Conservation (phyloP, 1,140 invertebrate genomes). For the Sarcophaga peregrina region DNA sequence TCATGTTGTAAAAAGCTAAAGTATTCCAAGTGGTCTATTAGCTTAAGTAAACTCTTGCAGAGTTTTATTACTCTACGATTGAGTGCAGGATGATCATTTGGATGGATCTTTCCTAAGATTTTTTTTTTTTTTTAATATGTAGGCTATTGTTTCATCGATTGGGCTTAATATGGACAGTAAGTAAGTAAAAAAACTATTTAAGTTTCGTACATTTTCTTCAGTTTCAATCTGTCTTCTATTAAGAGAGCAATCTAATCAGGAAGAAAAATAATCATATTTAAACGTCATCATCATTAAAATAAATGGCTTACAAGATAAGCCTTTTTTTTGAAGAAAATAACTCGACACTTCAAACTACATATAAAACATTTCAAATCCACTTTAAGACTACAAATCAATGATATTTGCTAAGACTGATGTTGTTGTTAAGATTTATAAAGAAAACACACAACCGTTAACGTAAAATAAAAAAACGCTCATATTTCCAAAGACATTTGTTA, state of each 20-base stretch:
- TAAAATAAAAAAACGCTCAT: neutral
- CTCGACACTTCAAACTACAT: neutral
- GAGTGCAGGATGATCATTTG: no score
- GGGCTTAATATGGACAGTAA: no score
- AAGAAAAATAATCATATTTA: neutral
- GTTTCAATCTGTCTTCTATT: no score
- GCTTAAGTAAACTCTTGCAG: no score
- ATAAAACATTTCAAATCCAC: neutral
- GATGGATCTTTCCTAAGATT: no score
- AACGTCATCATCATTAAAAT: conserved; percentile 13
- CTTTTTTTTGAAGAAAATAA: neutral
- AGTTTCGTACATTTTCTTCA: no score
- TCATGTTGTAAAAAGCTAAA: no score
- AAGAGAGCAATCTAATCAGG: neutral
- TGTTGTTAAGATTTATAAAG: neutral
- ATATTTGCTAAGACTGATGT: neutral
- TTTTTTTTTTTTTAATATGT: no score
- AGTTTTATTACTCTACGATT: no score
- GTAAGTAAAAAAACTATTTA: no score
- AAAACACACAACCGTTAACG: neutral
- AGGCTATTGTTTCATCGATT: no score
- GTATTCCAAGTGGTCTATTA: no score
- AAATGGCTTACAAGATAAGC: conserved; percentile 40
- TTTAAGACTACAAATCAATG: conserved; percentile 23
- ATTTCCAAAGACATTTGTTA: conserved; percentile 40